These are phyloP conservation scores for Trichomalopsis sarcophagae DNA, from an alignment of 1,140 invertebrate genomes.

Conservation along the genomic window DNA sequence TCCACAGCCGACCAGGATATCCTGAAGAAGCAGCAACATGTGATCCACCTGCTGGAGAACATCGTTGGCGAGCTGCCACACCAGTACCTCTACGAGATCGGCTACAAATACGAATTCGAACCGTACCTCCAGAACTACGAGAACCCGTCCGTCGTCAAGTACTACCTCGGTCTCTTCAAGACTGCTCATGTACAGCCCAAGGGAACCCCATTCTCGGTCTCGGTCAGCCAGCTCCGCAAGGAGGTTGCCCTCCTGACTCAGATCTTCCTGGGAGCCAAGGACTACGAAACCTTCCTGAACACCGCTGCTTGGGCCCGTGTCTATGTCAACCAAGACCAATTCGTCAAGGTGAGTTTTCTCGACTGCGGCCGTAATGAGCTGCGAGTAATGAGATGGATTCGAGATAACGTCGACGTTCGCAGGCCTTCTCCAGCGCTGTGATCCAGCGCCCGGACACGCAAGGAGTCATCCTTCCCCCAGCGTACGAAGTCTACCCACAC, in stretches of 20 bases:
- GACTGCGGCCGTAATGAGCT: background rate
- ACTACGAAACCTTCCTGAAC: constrained; percentile 69
- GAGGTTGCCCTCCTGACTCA: constrained; percentile 65
- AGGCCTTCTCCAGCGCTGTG: constrained; percentile 69
- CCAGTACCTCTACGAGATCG: constrained; percentile 65
- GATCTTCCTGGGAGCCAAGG: constrained; percentile 73
- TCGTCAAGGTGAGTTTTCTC: constrained; percentile 61
- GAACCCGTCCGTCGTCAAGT: constrained; percentile 63
- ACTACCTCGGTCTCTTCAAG: constrained; percentile 63
- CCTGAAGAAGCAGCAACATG: constrained; percentile 78
- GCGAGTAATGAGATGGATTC: background rate
- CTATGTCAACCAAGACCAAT: constrained; percentile 71
- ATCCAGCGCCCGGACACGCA: constrained; percentile 69
- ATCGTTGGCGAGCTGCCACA: constrained; percentile 74
- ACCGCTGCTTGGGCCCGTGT: constrained; percentile 72
- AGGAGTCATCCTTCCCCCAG: constrained; percentile 71
- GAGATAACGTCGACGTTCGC: constrained; percentile 5
- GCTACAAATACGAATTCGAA: constrained; percentile 65
- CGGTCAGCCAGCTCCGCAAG: constrained; percentile 65
- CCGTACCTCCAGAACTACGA: constrained; percentile 61
- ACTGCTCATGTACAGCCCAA: constrained; percentile 67
- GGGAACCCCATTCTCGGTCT: constrained; percentile 62
- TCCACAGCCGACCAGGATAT: constrained; percentile 75
- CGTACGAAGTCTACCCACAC: constrained; percentile 75
- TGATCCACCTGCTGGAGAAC: constrained; percentile 80